Base-by-base conservation (phyloP, 2,797 vertebrate species). In the Dendrocincla fuliginosa region DNA sequence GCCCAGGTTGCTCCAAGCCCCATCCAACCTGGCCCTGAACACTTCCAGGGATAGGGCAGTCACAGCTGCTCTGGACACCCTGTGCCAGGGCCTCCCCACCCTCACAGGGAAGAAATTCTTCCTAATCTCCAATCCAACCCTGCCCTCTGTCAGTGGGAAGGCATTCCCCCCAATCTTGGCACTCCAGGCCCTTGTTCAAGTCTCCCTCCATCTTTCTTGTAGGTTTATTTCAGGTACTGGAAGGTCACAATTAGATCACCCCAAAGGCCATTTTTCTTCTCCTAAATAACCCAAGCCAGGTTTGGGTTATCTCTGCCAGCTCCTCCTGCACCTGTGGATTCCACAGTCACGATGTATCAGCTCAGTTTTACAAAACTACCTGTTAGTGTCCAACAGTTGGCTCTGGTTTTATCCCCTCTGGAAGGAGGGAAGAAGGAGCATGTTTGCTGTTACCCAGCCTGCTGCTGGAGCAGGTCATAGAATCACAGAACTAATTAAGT, bases 321-420 rank as follows among this genome's bases (percentile, higher is more conserved):
- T 57, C 8, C 28, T 30, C 59, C 15, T 60, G 41, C 33, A 37
- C 9, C 42, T 27, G 13, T 6, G 16, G 46, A 42, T 61, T 32
- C n/a, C 39, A 42, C 14, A 13, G 30, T 1, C 16, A 33, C 3
- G 11, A 60, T 28, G 10, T 22, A 28, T 3, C 42, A 70, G 35
- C 56, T 59, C n/a, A 56, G 28, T 63, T 50, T 59, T 1, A 39
- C 39, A 81, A 11, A 55, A 46, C 42, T 19, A 41, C 4, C 52
- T 52, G 11, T 15, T 49, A 8, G 7, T 2, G 2, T 9, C 55
- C 13, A 20, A 18, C 4, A 79, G 18, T 28, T 5, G 3, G 6
- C 47, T 67, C 44, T 10, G 8, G 27, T 42, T 87, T 49, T 25
- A 42, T 2, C 12, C 49, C 15, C 25, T 2, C 37, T 13, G 22